These are phyloP conservation scores for Pristionchus mayeri DNA, from an alignment of 2,888 invertebrate genomes.

Conservation along the genomic window DNA sequence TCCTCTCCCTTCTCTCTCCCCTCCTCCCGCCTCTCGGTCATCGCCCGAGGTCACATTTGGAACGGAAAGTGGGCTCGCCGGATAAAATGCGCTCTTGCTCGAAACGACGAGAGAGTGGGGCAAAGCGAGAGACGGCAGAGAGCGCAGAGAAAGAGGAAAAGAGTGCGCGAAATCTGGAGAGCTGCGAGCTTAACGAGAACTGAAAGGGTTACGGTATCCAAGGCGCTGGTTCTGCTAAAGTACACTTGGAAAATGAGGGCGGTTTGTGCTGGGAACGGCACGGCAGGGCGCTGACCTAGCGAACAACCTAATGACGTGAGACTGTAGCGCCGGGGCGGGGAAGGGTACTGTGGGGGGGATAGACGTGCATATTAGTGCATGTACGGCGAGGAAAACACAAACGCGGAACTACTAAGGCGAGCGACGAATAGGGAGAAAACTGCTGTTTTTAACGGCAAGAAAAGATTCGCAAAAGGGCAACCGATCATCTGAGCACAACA, in stretches of 20 bases:
- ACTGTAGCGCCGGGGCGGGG: not conserved
- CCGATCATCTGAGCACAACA: no score
- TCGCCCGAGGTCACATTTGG: constrained; percentile 43
- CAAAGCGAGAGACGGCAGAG: constrained; percentile 18
- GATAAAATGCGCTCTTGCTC: constrained; percentile 4
- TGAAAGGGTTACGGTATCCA: constrained; percentile 23
- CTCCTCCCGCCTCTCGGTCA: constrained; percentile 18
- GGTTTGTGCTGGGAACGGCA: not conserved
- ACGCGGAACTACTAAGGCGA: not conserved
- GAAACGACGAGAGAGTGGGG: constrained; percentile 5
- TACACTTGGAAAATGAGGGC: not conserved
- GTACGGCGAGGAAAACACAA: not conserved
- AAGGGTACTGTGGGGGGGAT: not conserved
- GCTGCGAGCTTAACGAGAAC: not conserved
- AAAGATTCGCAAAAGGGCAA: no score
- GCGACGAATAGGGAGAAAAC: no score
- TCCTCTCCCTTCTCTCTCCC: not conserved
- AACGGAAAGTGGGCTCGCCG: constrained; percentile 34
- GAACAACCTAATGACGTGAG: not conserved
- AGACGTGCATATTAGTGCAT: no score
- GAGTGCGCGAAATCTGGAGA: constrained; percentile 25
- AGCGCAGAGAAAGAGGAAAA: not conserved
- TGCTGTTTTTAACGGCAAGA: not conserved
- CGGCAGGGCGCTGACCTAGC: not conserved
- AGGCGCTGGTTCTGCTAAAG: no score